Conservation (phyloP, 2,888 invertebrate species). For the Therioaphis trifolii region DNA sequence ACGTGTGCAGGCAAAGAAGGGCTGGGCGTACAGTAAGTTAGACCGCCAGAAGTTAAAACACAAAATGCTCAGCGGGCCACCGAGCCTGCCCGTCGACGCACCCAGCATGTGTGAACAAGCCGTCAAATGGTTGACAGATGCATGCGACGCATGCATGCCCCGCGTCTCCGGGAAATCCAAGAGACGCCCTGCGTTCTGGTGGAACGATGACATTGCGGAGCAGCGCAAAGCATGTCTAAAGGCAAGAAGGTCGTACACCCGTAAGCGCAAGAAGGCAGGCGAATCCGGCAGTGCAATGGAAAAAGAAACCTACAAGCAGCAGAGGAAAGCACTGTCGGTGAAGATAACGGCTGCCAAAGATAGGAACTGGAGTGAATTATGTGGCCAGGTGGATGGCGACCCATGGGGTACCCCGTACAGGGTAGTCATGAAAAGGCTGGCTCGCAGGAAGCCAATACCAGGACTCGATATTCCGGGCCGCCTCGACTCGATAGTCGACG, state of each 20-base stretch:
- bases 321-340: too few species aligned
- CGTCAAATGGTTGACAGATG: background rate
- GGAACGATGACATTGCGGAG: background rate
- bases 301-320: too few species aligned
- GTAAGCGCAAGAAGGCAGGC: background rate
- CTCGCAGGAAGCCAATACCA: background rate
- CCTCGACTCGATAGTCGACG: background rate
- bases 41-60: background rate
- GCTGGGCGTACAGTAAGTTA: background rate
- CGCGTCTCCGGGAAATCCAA: background rate
- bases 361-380: background rate
- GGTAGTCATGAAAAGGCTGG: too few species aligned
- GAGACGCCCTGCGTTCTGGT: background rate
- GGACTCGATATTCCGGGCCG: too few species aligned
- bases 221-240: background rate
- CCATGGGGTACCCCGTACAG: too few species aligned
- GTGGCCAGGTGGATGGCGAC: too few species aligned
- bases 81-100: background rate
- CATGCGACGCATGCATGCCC: background rate
- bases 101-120: background rate
- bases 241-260: background rate
- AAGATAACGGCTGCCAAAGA: background rate
- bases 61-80: background rate
- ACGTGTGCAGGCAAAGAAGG: background rate
- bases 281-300: background rate